These are phyloP conservation scores for Lycocorax pyrrhopterus DNA, from an alignment of 2,113 vertebrate species.

Conservation along the genomic window DNA sequence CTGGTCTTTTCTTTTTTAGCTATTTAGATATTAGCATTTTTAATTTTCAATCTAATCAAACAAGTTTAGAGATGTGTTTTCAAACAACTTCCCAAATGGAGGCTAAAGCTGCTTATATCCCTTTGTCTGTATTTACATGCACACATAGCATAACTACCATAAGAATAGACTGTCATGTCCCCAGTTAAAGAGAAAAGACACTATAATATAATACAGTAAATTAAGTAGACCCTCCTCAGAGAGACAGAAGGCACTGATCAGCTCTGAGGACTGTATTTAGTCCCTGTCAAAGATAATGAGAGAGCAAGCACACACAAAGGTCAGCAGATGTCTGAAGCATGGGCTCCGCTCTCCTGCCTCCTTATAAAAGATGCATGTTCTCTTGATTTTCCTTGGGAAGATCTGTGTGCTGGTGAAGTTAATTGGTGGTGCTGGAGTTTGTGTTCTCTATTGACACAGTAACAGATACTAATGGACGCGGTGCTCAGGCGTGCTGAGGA, in stretches of 20 bases:
- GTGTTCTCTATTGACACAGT: not conserved
- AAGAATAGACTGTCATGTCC: not conserved
- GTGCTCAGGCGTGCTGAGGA: not conserved
- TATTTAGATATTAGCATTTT: not conserved
- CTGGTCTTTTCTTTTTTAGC: not conserved
- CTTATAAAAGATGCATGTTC: not conserved
- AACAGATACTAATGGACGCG: not conserved
- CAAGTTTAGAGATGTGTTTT: not conserved
- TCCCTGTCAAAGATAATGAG: not conserved
- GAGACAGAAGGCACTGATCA: not conserved
- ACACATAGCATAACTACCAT: not conserved
- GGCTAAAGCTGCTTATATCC: not conserved
- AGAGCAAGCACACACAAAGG: not conserved
- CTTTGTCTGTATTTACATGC: not conserved
- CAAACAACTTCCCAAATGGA: not conserved
- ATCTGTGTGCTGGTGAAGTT: not conserved
- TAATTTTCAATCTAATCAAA: not conserved
- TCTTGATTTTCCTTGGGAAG: not conserved
- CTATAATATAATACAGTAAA: not conserved
- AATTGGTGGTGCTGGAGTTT: not conserved
- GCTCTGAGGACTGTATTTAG: not conserved
- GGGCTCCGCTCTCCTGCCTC: not conserved
- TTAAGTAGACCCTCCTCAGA: not conserved
- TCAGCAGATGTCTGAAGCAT: not conserved
- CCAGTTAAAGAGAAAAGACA: not conserved